These are phyloP conservation scores for Eupithecia abbreviata DNA, from an alignment of 2,888 invertebrate species.

Conservation along the genomic window DNA sequence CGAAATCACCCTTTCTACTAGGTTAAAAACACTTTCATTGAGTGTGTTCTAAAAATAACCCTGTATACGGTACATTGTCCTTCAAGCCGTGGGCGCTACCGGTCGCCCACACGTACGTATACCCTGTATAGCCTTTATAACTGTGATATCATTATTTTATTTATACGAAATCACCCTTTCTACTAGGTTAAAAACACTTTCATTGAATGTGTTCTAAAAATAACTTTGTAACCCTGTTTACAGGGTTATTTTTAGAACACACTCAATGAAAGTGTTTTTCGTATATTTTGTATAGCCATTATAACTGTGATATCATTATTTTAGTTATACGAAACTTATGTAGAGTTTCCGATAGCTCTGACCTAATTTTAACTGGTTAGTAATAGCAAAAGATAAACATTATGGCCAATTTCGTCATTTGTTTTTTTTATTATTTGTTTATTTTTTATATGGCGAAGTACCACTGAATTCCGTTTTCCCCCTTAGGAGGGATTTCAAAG, in stretches of 20 bases:
- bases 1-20: not conserved
- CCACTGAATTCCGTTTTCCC: no score
- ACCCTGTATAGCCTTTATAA: not conserved
- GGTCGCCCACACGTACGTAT: constrained; percentile 66
- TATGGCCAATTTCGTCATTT: no score
- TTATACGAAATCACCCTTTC: not conserved
- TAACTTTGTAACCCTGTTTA: constrained; percentile 73
- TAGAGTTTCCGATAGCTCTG: no score
- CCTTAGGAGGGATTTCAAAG: no score
- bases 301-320: no score
- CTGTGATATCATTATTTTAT: not conserved
- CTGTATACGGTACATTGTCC: constrained; percentile 81
- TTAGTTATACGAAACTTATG: no score
- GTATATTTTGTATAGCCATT: no score
- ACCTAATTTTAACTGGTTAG: no score
- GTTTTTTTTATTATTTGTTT: no score
- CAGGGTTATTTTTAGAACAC: constrained; percentile 48
- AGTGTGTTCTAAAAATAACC: constrained; percentile 41
- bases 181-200: constrained; percentile 42
- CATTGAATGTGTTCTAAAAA: constrained; percentile 23
- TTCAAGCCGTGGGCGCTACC: constrained; percentile 76
- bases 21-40: constrained; percentile 43
- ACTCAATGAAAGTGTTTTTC: constrained; percentile 43
- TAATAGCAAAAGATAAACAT: no score
- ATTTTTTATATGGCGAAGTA: no score